Conservation (phyloP, 2,797 vertebrate genomes). For the Sardinella longiceps region DNA sequence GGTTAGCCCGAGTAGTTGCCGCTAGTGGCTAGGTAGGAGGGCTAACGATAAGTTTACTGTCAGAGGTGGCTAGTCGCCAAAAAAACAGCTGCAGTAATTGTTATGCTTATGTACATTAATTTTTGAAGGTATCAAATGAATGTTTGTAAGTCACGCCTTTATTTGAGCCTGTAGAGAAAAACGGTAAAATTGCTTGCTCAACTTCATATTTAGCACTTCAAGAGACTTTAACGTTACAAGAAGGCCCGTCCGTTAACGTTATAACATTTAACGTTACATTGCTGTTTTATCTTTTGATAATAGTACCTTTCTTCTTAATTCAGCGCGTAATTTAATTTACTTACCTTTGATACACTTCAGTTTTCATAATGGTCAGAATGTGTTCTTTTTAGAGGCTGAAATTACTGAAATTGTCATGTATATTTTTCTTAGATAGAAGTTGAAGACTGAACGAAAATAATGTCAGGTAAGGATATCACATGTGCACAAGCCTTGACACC, state of each 20-base stretch:
- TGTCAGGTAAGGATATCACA: not conserved
- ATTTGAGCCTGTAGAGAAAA: not conserved
- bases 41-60: constrained; percentile 13
- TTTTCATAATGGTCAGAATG: not conserved
- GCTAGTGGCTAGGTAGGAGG: not conserved
- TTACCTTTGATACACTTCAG: not conserved
- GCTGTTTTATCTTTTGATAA: not conserved
- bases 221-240: not conserved
- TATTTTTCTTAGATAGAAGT: not conserved
- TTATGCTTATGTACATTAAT: not conserved
- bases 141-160: not conserved
- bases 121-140: not conserved
- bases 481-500: not conserved
- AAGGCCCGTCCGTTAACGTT: not conserved
- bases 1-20: not conserved
- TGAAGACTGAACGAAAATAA: constrained; percentile 1
- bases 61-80: not conserved
- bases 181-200: not conserved
- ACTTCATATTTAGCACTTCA: not conserved
- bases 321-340: not conserved
- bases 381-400: not conserved
- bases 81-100: not conserved
- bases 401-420: not conserved
- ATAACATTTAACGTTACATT: too few relatives aligned
- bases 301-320: not conserved